phyloP scores from a whole-genome alignment of 2,888 invertebrate species.

The Tupiocoris notatus region DNA sequence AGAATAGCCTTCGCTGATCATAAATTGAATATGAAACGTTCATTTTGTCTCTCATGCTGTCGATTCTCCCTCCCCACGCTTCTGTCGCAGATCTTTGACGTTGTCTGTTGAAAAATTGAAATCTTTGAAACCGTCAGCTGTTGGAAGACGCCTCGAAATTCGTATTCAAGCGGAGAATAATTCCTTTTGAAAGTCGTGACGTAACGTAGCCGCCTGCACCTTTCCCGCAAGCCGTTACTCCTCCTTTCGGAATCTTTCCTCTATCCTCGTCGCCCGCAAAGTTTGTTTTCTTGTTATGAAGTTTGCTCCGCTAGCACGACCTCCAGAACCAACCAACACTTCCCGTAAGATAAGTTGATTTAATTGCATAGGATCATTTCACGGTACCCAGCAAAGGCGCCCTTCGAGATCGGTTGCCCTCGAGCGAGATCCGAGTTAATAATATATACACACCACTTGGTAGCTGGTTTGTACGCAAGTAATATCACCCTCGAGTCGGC shows the following conservation, averaged over 20 bases:
- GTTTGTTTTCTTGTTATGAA: constrained; percentile 35
- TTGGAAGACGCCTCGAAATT: neutral
- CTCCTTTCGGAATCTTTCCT: neutral
- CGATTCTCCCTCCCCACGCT: no score
- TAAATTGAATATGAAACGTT: no score
- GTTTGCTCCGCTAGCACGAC: neutral
- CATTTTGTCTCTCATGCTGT: no score
- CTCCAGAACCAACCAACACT: neutral
- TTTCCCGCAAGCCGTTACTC: neutral
- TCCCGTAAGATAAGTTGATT: constrained; percentile 28
- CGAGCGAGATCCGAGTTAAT: constrained; percentile 12
- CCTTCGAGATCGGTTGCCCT: neutral
- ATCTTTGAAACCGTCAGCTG: neutral
- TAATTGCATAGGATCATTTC: constrained; percentile 37
- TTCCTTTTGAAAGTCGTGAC: neutral
- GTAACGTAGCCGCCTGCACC: neutral
- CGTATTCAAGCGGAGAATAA: neutral
- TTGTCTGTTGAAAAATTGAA: neutral
- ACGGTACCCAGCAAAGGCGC: constrained; percentile 1
- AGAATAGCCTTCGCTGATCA: no score
- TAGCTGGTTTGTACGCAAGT: neutral
- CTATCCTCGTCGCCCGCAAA: neutral
- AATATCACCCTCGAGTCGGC: constrained; percentile 9
- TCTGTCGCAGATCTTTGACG: no score
- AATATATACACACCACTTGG: constrained; percentile 27